These are phyloP conservation scores for Micoletzkya japonica DNA, from an alignment of 2,888 invertebrate species.

Conservation along the genomic window DNA sequence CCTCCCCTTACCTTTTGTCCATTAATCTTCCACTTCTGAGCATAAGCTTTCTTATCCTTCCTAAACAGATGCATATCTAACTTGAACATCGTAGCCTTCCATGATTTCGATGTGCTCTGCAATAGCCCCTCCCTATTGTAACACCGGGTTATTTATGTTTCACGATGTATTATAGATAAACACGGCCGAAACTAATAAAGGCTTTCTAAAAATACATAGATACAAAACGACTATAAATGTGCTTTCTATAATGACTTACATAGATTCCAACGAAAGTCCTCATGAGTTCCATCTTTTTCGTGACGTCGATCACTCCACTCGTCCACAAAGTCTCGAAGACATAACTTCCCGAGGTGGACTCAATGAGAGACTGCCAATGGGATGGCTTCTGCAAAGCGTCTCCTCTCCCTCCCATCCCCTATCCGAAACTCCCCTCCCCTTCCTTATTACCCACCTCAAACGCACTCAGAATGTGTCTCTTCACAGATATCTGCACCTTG, in stretches of 20 bases:
- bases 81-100: slow-evolving; percentile 45
- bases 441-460: slow-evolving; percentile 23
- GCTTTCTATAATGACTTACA: slow-evolving; percentile 34
- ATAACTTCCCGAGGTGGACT: slow-evolving; percentile 19
- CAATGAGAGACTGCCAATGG: slow-evolving; percentile 22
- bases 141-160: not conserved
- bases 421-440: too few species aligned
- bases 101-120: slow-evolving; percentile 40
- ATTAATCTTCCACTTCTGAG: slow-evolving; percentile 36
- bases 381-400: slow-evolving; percentile 4
- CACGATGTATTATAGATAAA: not conserved
- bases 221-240: too few species aligned
- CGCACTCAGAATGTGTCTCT: slow-evolving; percentile 14
- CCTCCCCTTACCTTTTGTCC: slow-evolving; percentile 12
- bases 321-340: slow-evolving; percentile 26
- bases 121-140: slow-evolving; percentile 2
- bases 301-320: slow-evolving; percentile 31
- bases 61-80: slow-evolving; percentile 39
- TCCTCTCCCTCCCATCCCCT: not conserved
- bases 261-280: slow-evolving; percentile 38
- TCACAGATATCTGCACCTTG: too few species aligned
- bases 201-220: not conserved
- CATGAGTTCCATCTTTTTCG: slow-evolving; percentile 40
- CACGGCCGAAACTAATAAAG: not conserved
- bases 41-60: slow-evolving; percentile 40